Base-by-base conservation (phyloP, 1,140 invertebrate species). In the Aphaenogaster ashmeadi region DNA sequence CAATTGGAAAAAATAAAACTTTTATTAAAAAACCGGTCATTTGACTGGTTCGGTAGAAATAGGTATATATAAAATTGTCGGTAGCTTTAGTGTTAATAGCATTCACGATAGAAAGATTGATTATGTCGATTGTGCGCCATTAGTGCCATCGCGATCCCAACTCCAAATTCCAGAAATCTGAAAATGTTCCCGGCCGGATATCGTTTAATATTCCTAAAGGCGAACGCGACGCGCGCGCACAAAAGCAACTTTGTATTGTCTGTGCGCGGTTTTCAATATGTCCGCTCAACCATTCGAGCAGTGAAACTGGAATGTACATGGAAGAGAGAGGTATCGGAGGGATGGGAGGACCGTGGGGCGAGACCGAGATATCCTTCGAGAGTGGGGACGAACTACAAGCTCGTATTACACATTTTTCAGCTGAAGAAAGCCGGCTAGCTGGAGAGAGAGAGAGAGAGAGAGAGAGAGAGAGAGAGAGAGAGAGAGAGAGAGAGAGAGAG, bases 321-420 rank as follows among this genome's bases (percentile, higher is more conserved):
- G 75, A 79, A 86, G 47, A 78, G 50, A 44, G 36, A 84, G 33
- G 33, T 36, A 47, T 6, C 13, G 7, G n/a, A 44, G 36, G 44
- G 36, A 13, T 36, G 3, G 41, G 36, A 60, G 47, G 64, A 72
- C 5, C 18, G n/a, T 50, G 69, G 33, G 54, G 64, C 18, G 75
- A 77, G 58, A 79, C 15, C 27, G 58, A 47, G 79, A 11, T 38
- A 77, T 21, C 60, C 44, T 27, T 44, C 15, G 75, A 67, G 54
- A 44, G 75, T 75, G 62, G 74, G 69, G 66, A 64, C 64, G 52
- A 86, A 67, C 41, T 88, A 81, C 38, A 75, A 79, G 84, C 81
- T 92, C 67, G 87, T 92, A 91, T 92, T 88, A 92, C 78, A 91
- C 64, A 90, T 92, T 92, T 92, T 91, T 87, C 86, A 86, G 71